phyloP scores from a whole-genome alignment of 1,140 invertebrate species.

The Bradysia coprophila region DNA sequence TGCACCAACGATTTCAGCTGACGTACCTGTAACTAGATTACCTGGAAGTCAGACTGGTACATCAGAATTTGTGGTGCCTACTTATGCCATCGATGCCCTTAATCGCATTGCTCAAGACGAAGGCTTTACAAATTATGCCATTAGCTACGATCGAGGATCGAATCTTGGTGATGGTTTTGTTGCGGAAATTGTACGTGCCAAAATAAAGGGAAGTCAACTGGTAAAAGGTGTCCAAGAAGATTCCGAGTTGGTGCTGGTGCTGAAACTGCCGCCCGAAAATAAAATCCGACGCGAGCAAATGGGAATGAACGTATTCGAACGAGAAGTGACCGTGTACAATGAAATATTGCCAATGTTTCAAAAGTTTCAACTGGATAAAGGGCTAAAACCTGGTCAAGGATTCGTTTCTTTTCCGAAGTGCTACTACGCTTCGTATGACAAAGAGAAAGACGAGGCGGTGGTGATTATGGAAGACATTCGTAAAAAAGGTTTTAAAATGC shows the following conservation, averaged over 20 bases:
- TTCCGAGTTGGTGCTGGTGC: neutral
- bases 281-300: neutral
- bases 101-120: neutral
- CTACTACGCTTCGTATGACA: neutral
- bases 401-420: conserved; percentile 3
- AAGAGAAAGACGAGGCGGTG: neutral
- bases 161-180: neutral
- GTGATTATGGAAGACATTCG: conserved; percentile 3
- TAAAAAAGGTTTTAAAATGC: conserved; percentile 1
- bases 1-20: no score
- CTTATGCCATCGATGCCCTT: no score
- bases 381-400: neutral
- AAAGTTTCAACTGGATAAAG: conserved; percentile 1
- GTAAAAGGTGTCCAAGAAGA: neutral
- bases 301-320: neutral
- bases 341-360: neutral
- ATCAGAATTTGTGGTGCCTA: no score
- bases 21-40: no score
- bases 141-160: neutral
- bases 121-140: neutral
- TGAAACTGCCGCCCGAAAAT: neutral
- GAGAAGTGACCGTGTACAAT: neutral
- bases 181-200: neutral
- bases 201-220: neutral
- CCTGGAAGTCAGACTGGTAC: no score